Evolutionary conservation across 2,797 vertebrate genomes (phyloP).

Genomic region (Agapornis canus): DNA sequence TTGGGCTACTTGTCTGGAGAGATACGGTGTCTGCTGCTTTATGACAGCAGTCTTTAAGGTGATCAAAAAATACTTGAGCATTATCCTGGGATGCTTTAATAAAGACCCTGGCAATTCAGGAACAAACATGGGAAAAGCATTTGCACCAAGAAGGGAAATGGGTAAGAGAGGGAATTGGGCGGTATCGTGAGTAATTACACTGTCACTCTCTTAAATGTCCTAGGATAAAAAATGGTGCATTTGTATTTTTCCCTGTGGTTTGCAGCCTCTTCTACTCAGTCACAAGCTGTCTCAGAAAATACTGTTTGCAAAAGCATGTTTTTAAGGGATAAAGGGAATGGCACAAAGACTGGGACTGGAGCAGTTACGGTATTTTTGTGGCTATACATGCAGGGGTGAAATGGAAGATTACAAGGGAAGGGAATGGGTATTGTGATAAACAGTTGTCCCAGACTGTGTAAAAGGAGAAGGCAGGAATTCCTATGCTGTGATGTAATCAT

Average conservation of each 20-base stretch:
- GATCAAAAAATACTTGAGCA: neutral
- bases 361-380: neutral
- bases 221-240: neutral
- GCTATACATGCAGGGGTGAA: neutral
- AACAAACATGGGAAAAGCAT: neutral
- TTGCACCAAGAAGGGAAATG: neutral
- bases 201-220: neutral
- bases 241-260: neutral
- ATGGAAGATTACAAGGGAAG: neutral
- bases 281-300: neutral
- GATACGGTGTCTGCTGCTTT: neutral
- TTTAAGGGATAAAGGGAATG: neutral
- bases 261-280: neutral
- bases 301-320: neutral
- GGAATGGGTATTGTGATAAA: neutral
- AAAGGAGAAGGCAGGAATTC: neutral
- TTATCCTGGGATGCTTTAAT: neutral
- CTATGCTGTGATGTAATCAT: neutral
- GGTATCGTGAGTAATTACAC: fast-evolving
- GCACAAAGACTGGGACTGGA: neutral
- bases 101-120: neutral
- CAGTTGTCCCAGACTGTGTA: neutral
- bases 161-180: neutral
- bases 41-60: neutral
- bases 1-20: neutral